phyloP scores from a whole-genome alignment of 2,888 invertebrate species.

The Rapana venosa region DNA sequence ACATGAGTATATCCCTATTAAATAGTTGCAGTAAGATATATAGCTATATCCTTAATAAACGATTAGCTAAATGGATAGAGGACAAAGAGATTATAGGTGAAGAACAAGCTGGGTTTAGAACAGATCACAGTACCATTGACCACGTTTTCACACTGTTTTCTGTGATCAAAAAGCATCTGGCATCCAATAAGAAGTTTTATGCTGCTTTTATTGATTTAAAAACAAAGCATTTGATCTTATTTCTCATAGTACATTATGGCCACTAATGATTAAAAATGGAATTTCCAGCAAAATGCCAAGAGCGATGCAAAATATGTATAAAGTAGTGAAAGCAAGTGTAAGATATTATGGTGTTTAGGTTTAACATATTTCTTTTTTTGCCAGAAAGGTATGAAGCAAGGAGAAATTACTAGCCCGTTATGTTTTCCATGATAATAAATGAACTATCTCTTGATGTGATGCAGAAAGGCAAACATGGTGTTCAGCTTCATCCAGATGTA shows the following conservation, averaged over 20 bases:
- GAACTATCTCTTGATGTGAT: neutral
- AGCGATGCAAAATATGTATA: neutral
- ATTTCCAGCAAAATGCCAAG: neutral
- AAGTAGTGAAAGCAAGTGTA: neutral
- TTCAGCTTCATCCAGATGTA: neutral
- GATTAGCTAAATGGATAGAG: neutral
- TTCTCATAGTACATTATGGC: conserved; percentile 6
- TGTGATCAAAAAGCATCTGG: neutral
- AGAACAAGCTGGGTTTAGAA: conserved; percentile 24
- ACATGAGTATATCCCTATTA: no score
- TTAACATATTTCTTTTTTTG: neutral
- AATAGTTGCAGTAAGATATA: no score
- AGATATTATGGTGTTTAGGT: neutral
- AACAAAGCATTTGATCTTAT: neutral
- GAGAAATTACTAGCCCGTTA: neutral
- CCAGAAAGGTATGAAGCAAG: neutral
- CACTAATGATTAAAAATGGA: neutral
- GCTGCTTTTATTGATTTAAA: neutral
- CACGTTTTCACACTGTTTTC: neutral
- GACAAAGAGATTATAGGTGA: neutral
- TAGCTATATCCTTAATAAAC: no score
- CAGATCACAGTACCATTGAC: neutral
- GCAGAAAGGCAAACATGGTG: neutral
- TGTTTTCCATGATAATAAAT: neutral
- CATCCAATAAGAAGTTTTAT: neutral